Conservation (phyloP, 2,888 invertebrate species). For the Drosophila recens region DNA sequence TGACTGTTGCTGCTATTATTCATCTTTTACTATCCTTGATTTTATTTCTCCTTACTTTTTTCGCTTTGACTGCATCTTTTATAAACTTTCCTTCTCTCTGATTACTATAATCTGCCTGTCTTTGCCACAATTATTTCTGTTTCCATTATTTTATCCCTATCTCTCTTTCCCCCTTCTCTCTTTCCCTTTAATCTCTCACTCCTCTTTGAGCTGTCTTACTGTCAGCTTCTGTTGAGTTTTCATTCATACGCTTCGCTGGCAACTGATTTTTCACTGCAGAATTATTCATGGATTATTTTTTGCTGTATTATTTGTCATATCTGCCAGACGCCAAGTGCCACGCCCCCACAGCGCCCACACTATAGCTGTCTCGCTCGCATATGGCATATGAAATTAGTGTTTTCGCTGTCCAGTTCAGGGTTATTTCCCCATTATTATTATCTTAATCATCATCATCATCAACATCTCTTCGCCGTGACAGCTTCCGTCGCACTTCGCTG, state of each 20-base stretch:
- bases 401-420: slow-evolving; percentile 37
- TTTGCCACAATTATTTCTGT: neutral
- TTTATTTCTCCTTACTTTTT: neutral
- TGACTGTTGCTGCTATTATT: neutral
- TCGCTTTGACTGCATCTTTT: neutral
- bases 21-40: neutral
- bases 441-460: slow-evolving; percentile 15
- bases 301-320: slow-evolving; percentile 10
- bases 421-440: slow-evolving; percentile 36
- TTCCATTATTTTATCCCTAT: neutral
- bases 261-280: slow-evolving; percentile 22
- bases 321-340: slow-evolving; percentile 8
- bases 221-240: slow-evolving; percentile 34
- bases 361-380: slow-evolving; percentile 1
- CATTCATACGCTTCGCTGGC: slow-evolving; percentile 25
- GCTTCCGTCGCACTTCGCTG: slow-evolving; percentile 40
- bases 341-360: slow-evolving; percentile 6
- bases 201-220: slow-evolving; percentile 39
- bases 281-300: slow-evolving; percentile 34
- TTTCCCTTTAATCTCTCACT: neutral
- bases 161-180: neutral
- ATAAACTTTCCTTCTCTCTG: neutral
- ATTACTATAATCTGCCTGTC: neutral
- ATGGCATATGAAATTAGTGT: slow-evolving; percentile 38
- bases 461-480: slow-evolving; percentile 22